Base-by-base conservation (phyloP, 1,140 invertebrate species). In the Scaptomyza montana region DNA sequence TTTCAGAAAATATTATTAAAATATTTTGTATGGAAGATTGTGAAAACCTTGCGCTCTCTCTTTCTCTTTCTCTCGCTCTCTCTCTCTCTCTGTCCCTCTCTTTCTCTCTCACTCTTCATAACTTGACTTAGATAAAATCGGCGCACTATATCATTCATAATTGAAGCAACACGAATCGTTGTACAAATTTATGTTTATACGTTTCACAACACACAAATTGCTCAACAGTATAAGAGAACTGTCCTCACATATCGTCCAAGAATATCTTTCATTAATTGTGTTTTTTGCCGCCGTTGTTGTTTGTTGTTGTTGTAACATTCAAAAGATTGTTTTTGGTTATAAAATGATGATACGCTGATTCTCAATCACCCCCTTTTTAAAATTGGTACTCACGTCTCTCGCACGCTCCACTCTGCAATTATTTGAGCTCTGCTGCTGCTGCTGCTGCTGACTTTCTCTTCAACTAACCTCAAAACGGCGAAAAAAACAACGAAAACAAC, bases 401-500 rank as follows among this genome's bases (percentile, higher is more conserved):
- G 36, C 36, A 39, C 36, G 36, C 36, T 39, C 10, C 36, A 65
- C 30, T 55, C 53, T 74, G 63, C 59, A 54, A 68, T 84, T 74
- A 54, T 41, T 6, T 19, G 45, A 53, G 65, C 43, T 39, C 30
- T 45, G 21, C 21, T 25, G 21, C 21, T 1, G 21, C 21, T 25
- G 21, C 21, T 25, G 21, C 21, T 25, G 21, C 21, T 41, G 53
- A 55, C 74, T 57, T 39, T 64, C 39, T 61, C 51, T 61, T 65
- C 75, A 76, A 75, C 71, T 81, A 78, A 81, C 79, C 79, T 25
- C 80, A 81, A 50, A 51, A 30, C 16, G 16, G 16, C 16, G n/a
- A n/a, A n/a, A n/a, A n/a, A 28, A 12, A 25, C 9, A 21, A 21
- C 9, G 39, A 49, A 5, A 25, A 25, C 21, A 41, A 54, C 36